These are phyloP conservation scores for Teleogryllus occipitalis DNA, from an alignment of 1,140 invertebrate genomes.

Conservation along the genomic window DNA sequence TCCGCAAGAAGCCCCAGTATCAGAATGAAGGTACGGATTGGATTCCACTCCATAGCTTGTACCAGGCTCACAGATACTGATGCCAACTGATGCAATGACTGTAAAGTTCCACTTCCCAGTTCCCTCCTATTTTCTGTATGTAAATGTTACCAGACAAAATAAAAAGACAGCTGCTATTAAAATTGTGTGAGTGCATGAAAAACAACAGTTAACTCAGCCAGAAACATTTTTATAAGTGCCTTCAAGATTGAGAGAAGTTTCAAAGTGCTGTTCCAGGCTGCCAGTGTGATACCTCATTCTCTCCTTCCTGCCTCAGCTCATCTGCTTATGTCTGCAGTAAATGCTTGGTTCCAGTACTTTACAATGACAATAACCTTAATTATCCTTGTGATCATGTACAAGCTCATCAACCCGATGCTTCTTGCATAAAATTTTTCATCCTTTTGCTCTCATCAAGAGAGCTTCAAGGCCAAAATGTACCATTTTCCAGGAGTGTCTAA, in stretches of 20 bases:
- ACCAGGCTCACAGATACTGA: constrained; percentile 21
- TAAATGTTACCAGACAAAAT: neutral
- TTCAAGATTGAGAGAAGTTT: neutral
- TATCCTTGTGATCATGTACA: neutral
- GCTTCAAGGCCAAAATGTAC: neutral
- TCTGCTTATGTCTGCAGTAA: neutral
- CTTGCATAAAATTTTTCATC: constrained; percentile 1
- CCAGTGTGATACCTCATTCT: constrained; percentile 1
- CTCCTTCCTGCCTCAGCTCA: neutral
- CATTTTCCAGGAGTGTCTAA: constrained; percentile 4
- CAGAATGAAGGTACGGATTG: constrained; percentile 18
- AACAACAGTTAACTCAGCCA: neutral
- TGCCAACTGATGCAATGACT: neutral
- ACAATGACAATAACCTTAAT: neutral
- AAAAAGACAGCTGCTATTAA: neutral
- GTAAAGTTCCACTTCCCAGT: neutral
- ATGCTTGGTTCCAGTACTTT: neutral
- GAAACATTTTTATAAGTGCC: neutral
- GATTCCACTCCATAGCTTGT: constrained; percentile 22
- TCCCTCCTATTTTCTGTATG: neutral
- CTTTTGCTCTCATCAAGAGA: constrained; percentile 4
- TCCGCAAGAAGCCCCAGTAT: constrained; percentile 18
- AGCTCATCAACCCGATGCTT: neutral
- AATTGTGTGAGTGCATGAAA: neutral
- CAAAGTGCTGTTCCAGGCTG: neutral